These are phyloP conservation scores for Micromys minutus DNA, from an alignment of 2,113 vertebrate species.

Conservation along the genomic window DNA sequence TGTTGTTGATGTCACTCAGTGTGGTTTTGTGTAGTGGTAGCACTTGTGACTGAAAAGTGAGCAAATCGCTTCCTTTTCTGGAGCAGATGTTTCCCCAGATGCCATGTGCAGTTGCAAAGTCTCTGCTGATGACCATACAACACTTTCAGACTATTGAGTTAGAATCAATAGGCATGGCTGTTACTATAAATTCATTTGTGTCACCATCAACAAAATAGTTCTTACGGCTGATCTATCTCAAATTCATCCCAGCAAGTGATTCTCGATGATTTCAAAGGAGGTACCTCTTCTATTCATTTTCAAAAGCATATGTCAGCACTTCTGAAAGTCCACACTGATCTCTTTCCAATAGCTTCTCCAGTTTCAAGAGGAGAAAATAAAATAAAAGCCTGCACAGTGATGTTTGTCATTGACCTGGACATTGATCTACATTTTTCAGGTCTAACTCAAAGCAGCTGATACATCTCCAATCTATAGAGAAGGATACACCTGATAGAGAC, in stretches of 20 bases:
- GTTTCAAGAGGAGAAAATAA: slow-evolving; percentile 35
- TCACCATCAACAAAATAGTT: slow-evolving; percentile 60
- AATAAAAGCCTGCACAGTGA: slow-evolving; percentile 68
- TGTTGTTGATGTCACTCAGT: not conserved
- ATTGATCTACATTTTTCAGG: not conserved
- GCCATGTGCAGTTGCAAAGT: not conserved
- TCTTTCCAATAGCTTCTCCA: slow-evolving; percentile 24
- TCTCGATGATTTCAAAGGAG: slow-evolving; percentile 67
- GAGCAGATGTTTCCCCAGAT: not conserved
- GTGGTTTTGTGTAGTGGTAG: not conserved
- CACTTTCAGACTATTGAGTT: slow-evolving; percentile 37
- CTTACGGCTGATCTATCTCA: slow-evolving; percentile 63
- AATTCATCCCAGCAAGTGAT: slow-evolving; percentile 77
- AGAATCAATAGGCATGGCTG: slow-evolving; percentile 63
- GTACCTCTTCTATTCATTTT: slow-evolving; percentile 71
- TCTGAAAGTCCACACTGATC: slow-evolving; percentile 53
- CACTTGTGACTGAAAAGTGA: not conserved
- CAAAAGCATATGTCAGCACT: slow-evolving; percentile 65
- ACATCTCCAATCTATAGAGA: slow-evolving; percentile 58
- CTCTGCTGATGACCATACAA: slow-evolving; percentile 4
- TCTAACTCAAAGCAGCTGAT: slow-evolving; percentile 59
- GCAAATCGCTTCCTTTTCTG: slow-evolving; percentile 14
- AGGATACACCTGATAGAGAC: slow-evolving; percentile 52
- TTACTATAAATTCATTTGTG: slow-evolving; percentile 68
- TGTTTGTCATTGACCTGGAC: slow-evolving; percentile 54